Percentiles rank a stretch among this genome's conserved stretches.
Conservation (phyloP, 2,797 vertebrate species). For the Protosalanx chinensis region DNA sequence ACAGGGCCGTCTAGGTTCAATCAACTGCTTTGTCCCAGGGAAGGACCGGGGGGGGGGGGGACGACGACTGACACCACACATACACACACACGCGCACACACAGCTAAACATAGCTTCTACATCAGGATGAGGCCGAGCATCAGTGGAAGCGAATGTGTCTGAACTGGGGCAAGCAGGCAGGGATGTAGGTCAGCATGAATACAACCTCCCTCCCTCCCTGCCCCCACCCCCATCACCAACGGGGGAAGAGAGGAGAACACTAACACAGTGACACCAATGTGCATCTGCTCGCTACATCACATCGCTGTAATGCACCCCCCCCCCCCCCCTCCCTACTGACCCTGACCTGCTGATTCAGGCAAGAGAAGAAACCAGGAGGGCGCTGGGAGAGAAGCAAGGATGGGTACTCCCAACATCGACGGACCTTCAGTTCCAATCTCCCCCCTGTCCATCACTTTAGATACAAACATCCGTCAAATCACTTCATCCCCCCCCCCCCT, state of each 20-base stretch:
- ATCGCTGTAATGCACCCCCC: background rate
- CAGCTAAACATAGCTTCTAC: slow-evolving; percentile 1
- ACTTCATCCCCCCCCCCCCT: too few relatives aligned
- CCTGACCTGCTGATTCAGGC: too few relatives aligned
- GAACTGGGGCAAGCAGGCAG: slow-evolving; percentile 6
- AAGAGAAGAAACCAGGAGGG: too few relatives aligned
- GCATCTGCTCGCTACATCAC: slow-evolving; percentile 19
- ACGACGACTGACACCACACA: background rate
- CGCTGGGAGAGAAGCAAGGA: too few relatives aligned
- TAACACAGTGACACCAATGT: slow-evolving; percentile 35
- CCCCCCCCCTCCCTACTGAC: too few relatives aligned
- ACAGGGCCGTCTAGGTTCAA: background rate
- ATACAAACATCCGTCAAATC: too few relatives aligned
- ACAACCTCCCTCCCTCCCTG: background rate
- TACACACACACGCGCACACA: background rate
- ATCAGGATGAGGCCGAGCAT: background rate
- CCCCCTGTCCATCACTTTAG: too few relatives aligned
- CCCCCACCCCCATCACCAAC: background rate
- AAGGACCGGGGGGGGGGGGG: background rate
- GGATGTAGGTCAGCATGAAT: slow-evolving; percentile 28
- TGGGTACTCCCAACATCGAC: too few relatives aligned
- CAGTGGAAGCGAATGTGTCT: slow-evolving; percentile 1
- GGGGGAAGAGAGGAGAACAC: slow-evolving; percentile 3
- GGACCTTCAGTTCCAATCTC: too few relatives aligned
- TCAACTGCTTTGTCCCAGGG: background rate